Percentiles rank a stretch among this genome's conserved stretches.
These are phyloP conservation scores for Pachypanchax playfairii DNA, from an alignment of 2,113 vertebrate genomes.

Conservation along the genomic window DNA sequence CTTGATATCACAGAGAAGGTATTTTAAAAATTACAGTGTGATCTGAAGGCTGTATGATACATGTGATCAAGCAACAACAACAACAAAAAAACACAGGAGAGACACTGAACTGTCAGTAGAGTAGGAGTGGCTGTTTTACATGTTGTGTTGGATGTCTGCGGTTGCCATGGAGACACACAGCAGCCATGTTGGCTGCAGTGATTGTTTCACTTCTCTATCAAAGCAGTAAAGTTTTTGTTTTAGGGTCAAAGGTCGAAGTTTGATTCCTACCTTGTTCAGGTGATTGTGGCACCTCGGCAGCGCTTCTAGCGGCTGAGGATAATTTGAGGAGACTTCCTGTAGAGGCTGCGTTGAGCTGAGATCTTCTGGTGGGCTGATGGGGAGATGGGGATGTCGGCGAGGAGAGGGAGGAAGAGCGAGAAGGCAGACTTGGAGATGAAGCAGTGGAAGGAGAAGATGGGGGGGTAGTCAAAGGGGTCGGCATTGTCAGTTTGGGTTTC, in stretches of 20 bases:
- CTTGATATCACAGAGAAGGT: slow-evolving; percentile 3
- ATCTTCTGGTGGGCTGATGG: slow-evolving; percentile 62
- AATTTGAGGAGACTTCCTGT: slow-evolving; percentile 11
- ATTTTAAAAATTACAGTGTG: slow-evolving; percentile 3
- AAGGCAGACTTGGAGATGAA: slow-evolving; percentile 28
- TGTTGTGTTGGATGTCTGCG: slow-evolving; percentile 39
- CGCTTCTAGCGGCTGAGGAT: slow-evolving; percentile 18
- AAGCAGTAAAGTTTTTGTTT: background rate
- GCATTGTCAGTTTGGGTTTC: slow-evolving; percentile 44
- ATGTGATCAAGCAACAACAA: background rate
- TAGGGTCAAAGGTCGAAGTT: slow-evolving; percentile 16
- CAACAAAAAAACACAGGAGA: background rate
- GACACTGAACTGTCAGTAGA: slow-evolving; percentile 40
- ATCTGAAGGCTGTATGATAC: background rate
- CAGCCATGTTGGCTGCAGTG: slow-evolving; percentile 25
- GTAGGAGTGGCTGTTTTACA: slow-evolving; percentile 56
- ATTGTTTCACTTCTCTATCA: no score
- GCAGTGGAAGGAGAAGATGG: slow-evolving; percentile 32
- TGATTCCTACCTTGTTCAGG: slow-evolving; percentile 61
- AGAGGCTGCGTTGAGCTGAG: slow-evolving; percentile 73
- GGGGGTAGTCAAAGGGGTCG: slow-evolving; percentile 36
- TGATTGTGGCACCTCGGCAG: slow-evolving; percentile 23
- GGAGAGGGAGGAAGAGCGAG: slow-evolving; percentile 59
- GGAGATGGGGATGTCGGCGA: slow-evolving; percentile 42
- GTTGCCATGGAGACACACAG: slow-evolving; percentile 35